Evolutionary conservation across 2,797 vertebrate genomes (phyloP).

Genomic region (Sparidentex hasta): DNA sequence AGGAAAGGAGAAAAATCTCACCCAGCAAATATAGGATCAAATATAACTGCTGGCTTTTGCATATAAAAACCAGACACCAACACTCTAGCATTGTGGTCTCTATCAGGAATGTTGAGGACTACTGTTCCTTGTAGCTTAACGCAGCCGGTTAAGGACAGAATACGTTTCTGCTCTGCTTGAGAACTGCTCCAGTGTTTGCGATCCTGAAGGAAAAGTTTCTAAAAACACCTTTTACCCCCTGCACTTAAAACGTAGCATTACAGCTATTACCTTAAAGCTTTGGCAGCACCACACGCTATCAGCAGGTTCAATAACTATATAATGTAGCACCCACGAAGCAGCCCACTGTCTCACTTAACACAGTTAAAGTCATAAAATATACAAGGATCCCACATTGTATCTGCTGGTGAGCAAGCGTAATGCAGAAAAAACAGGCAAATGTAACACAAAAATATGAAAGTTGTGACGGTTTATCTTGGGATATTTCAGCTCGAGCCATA

Average conservation of each 20-base stretch:
- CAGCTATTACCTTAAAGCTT: constrained; percentile 70
- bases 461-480: constrained; percentile 63
- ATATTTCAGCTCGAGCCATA: constrained; percentile 58
- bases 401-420: constrained; percentile 67
- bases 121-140: constrained; percentile 40
- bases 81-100: constrained; percentile 48
- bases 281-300: constrained; percentile 75
- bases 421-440: constrained; percentile 48
- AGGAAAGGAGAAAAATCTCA: constrained; percentile 49
- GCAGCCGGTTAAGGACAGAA: constrained; percentile 43
- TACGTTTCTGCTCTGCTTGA: constrained; percentile 28
- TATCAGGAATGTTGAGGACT: constrained; percentile 77
- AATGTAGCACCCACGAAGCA: constrained; percentile 62
- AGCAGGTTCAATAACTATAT: constrained; percentile 63
- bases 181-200: constrained; percentile 76
- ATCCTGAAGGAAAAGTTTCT: constrained; percentile 41
- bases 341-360: constrained; percentile 42
- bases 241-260: constrained; percentile 52
- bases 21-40: constrained; percentile 55
- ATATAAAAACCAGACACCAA: constrained; percentile 69
- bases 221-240: constrained; percentile 35
- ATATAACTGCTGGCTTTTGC: constrained; percentile 67
- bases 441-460: constrained; percentile 51
- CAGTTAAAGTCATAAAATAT: constrained; percentile 43
- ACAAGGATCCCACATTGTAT: constrained; percentile 38